Evolutionary conservation across 2,797 vertebrate genomes (phyloP).

Genomic region (Cossypha polioptera): DNA sequence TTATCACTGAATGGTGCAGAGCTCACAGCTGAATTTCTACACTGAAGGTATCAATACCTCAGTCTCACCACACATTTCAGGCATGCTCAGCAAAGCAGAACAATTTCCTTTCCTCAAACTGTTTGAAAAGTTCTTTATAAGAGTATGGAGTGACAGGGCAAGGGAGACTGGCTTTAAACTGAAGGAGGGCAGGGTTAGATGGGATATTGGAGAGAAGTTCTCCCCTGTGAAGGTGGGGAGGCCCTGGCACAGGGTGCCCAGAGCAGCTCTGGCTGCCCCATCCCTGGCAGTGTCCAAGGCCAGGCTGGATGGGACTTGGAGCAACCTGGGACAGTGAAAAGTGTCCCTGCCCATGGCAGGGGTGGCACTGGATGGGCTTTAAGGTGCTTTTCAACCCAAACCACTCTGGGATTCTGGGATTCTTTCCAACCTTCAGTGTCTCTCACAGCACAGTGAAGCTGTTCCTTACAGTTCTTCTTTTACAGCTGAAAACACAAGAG

Average conservation of each 20-base stretch:
- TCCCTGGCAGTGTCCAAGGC: background rate
- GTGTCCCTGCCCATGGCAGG: background rate
- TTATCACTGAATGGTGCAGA: background rate
- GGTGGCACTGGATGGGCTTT: accelerated
- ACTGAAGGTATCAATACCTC: background rate
- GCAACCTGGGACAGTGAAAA: accelerated
- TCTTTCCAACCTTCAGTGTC: background rate
- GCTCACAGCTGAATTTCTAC: background rate
- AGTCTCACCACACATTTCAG: background rate
- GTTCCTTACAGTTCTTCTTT: background rate
- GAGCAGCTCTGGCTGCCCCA: background rate
- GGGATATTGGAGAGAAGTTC: accelerated
- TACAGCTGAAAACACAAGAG: background rate
- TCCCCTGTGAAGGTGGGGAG: accelerated
- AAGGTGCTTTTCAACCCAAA: background rate
- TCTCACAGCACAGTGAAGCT: background rate
- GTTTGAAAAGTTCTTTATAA: background rate
- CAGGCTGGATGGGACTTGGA: background rate
- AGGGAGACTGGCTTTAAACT: background rate
- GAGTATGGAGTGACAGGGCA: background rate
- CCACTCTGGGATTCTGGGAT: background rate
- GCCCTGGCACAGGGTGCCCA: background rate
- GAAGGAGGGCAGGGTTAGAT: background rate
- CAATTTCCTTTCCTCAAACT: background rate
- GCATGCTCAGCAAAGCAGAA: background rate